Percentiles rank a stretch among this genome's conserved stretches.
Conservation (phyloP, 2,113 vertebrate species). For the Stomatorhinus ivindoensis region DNA sequence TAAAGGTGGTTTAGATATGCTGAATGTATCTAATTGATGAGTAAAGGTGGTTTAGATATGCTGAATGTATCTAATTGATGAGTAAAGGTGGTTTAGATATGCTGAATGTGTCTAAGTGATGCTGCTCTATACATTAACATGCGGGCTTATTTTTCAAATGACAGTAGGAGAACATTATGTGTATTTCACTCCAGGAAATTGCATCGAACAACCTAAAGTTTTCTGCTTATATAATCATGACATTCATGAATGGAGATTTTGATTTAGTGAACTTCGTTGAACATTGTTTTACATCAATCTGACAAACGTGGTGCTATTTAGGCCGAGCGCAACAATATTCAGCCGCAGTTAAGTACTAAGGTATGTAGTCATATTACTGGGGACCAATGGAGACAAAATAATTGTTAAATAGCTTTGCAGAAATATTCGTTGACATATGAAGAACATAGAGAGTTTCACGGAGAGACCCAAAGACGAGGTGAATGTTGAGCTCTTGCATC, state of each 20-base stretch:
- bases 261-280: neutral
- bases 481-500: neutral
- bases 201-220: neutral
- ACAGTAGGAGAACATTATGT: neutral
- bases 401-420: neutral
- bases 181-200: neutral
- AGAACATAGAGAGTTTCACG: neutral
- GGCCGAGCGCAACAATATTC: neutral
- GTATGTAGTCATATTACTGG: neutral
- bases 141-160: conserved; percentile 1
- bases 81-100: conserved; percentile 64
- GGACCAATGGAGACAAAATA: neutral
- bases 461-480: neutral
- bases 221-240: neutral
- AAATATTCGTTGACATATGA: neutral
- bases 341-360: neutral
- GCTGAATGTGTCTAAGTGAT: conserved; percentile 55
- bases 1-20: conserved; percentile 65
- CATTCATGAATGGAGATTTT: neutral
- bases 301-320: neutral
- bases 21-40: conserved; percentile 52
- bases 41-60: conserved; percentile 65
- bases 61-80: conserved; percentile 61
- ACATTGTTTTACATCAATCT: neutral
- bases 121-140: conserved; percentile 38